Conservation (phyloP, 1,140 invertebrate genomes). For the Drosophila burlai region DNA sequence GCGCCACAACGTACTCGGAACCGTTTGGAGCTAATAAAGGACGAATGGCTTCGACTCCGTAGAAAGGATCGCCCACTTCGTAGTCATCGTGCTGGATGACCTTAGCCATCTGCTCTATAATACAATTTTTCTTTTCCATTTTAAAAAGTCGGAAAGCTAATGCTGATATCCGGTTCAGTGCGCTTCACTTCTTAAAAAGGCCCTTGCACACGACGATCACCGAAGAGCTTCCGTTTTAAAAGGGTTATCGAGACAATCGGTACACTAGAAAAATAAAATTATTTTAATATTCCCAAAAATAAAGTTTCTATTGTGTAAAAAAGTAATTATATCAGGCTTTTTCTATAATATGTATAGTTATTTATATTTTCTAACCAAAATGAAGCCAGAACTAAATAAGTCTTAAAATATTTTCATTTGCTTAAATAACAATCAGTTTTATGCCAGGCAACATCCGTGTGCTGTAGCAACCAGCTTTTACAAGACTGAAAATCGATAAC, state of each 20-base stretch:
- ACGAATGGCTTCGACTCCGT: not conserved
- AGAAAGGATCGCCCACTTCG: not conserved
- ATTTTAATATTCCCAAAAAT: not conserved
- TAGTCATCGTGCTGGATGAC: not conserved
- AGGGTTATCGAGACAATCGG: not conserved
- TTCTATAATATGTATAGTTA: not conserved
- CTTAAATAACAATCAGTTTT: not conserved
- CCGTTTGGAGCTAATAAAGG: conserved; percentile 42
- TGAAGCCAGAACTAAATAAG: not conserved
- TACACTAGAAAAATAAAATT: not conserved
- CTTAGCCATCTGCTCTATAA: not conserved
- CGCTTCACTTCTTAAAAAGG: not conserved
- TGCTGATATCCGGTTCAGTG: not conserved
- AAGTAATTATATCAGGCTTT: not conserved
- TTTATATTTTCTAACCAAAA: not conserved
- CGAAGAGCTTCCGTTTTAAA: not conserved
- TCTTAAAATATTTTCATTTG: not conserved
- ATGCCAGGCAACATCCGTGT: not conserved
- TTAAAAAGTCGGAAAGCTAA: not conserved
- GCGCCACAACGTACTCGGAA: conserved; percentile 48
- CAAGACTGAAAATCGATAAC: not conserved
- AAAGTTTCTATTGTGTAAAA: not conserved
- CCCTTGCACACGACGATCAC: not conserved
- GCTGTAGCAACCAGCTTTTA: not conserved
- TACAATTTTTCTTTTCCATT: not conserved